Evolutionary conservation across 1,140 invertebrate species (phyloP).

Genomic region (Macrotrachela quadricornifera): DNA sequence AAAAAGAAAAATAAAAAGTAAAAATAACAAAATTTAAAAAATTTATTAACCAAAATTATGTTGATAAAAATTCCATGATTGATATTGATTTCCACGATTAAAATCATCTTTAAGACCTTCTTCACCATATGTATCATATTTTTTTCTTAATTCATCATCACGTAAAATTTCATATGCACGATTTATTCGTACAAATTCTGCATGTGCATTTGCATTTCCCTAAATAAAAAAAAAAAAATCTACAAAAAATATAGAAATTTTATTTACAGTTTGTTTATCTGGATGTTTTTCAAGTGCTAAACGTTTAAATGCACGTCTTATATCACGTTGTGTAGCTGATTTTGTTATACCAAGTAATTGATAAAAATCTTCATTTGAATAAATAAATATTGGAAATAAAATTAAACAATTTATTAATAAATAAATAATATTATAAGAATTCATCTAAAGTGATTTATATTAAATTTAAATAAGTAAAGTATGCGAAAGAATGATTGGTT

Average conservation of each 20-base stretch:
- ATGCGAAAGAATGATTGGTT: too few species aligned
- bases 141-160: constrained; percentile 51
- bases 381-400: background rate
- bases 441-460: too few species aligned
- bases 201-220: constrained; percentile 48
- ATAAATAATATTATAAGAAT: too few species aligned
- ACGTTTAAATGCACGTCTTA: constrained; percentile 57
- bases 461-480: too few species aligned
- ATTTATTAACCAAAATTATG: constrained; percentile 48
- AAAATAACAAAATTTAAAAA: constrained; percentile 8
- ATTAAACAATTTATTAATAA: too few species aligned
- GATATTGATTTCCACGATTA: constrained; percentile 38
- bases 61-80: constrained; percentile 57
- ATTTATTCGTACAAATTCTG: constrained; percentile 51
- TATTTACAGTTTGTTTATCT: constrained; percentile 52
- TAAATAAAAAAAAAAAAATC: constrained; percentile 14
- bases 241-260: background rate
- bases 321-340: constrained; percentile 48
- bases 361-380: constrained; percentile 37
- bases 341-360: constrained; percentile 45
- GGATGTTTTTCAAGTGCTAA: constrained; percentile 55
- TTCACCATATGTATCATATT: constrained; percentile 58
- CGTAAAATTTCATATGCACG: constrained; percentile 62
- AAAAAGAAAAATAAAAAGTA: constrained; percentile 12
- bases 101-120: constrained; percentile 38